phyloP scores from a whole-genome alignment of 2,113 vertebrate species.

The Otocyon megalotis region DNA sequence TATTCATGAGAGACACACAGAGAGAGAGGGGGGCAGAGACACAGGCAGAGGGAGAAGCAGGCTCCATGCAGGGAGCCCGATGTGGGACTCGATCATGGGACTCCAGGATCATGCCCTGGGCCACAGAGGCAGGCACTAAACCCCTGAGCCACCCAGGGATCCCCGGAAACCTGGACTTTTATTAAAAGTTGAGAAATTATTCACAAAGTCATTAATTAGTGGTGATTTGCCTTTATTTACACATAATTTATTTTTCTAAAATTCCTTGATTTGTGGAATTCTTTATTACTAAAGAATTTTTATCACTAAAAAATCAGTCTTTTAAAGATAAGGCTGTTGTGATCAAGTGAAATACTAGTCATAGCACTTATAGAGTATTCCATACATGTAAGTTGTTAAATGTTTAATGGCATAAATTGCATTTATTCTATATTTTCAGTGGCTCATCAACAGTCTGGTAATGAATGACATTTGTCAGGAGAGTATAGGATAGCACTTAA shows the following conservation, averaged over 20 bases:
- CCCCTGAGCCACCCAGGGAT: too few relatives aligned
- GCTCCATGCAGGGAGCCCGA: too few relatives aligned
- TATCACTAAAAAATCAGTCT: not conserved
- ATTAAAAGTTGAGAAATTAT: conserved; percentile 43
- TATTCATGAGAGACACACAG: too few relatives aligned
- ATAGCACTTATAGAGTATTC: not conserved
- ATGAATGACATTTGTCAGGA: not conserved
- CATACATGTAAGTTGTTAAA: not conserved
- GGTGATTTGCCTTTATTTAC: conserved; percentile 22
- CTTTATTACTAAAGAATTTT: not conserved
- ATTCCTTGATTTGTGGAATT: conserved; percentile 9
- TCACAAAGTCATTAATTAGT: not conserved
- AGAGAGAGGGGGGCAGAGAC: too few relatives aligned
- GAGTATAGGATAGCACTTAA: not conserved
- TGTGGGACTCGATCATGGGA: too few relatives aligned
- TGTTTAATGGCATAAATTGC: not conserved
- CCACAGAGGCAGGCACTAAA: too few relatives aligned
- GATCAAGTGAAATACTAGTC: not conserved
- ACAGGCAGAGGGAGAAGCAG: too few relatives aligned
- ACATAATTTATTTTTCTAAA: conserved; percentile 9
- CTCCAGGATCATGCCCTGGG: too few relatives aligned
- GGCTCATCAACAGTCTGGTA: not conserved
- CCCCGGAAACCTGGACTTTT: not conserved
- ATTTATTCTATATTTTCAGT: not conserved
- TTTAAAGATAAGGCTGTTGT: not conserved